Evolutionary conservation across 2,797 vertebrate species (phyloP).

Genomic region (Lateolabrax maculatus): DNA sequence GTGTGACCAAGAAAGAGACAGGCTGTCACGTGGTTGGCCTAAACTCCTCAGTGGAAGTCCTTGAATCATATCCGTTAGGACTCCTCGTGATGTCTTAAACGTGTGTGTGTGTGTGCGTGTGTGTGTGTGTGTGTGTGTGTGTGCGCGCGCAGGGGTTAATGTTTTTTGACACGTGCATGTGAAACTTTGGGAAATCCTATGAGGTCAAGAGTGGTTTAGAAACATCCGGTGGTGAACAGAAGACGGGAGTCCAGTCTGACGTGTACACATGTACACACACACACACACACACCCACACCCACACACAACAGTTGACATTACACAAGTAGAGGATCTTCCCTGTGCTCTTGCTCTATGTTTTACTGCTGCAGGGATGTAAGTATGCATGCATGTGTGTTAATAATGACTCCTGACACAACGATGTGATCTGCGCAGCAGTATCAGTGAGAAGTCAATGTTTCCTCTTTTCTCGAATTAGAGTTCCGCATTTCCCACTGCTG

Average conservation of each 20-base stretch:
- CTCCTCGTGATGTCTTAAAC: conserved; percentile 1
- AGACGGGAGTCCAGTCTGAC: conserved; percentile 31
- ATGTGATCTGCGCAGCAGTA: conserved; percentile 45
- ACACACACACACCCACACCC: conserved; percentile 31
- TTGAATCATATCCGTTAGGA: neutral
- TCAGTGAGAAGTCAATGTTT: conserved; percentile 66
- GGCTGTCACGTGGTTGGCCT: neutral
- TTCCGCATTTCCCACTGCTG: conserved; percentile 75
- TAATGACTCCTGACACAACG: conserved; percentile 8
- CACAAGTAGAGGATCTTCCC: conserved; percentile 41
- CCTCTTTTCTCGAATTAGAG: conserved; percentile 79
- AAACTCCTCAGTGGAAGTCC: conserved; percentile 17
- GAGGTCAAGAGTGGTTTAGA: conserved; percentile 62
- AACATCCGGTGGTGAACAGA: conserved; percentile 60
- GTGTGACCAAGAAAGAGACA: neutral
- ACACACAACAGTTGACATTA: conserved; percentile 27
- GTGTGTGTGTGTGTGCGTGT: neutral
- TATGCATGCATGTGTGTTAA: neutral
- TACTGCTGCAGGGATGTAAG: neutral
- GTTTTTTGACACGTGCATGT: conserved; percentile 10
- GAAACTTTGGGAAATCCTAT: conserved; percentile 76
- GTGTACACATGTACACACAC: conserved; percentile 11
- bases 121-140: neutral
- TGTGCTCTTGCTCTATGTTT: neutral
- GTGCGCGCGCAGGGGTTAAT: neutral